A percentile compares a stretch with the other conserved stretches of the same genome.
phyloP scores from a whole-genome alignment of 2,797 vertebrate species.

The Rhinatrema bivittatum region DNA sequence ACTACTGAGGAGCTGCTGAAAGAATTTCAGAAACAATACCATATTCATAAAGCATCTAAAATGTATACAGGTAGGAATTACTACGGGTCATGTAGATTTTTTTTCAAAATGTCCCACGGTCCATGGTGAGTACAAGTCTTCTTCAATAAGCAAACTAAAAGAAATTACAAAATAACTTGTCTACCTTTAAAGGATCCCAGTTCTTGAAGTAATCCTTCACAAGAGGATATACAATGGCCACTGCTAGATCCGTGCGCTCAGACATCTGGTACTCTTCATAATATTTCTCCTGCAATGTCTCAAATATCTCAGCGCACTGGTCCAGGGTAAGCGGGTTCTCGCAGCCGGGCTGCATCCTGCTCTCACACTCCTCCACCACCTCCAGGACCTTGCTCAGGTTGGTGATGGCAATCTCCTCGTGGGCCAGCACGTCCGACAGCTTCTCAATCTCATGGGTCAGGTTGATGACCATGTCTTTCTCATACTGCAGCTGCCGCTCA shows the following conservation, averaged over 20 bases:
- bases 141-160: too few species aligned
- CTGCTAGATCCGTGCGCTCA: slow-evolving; percentile 80
- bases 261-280: slow-evolving; percentile 90
- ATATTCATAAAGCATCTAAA: too few species aligned
- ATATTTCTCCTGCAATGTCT: slow-evolving; percentile 87
- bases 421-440: slow-evolving; percentile 63
- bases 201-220: slow-evolving; percentile 81
- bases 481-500: slow-evolving; percentile 86
- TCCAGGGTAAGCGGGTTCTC: slow-evolving; percentile 68
- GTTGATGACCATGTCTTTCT: slow-evolving; percentile 87
- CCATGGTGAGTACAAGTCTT: too few species aligned
- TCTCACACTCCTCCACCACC: slow-evolving; percentile 84
- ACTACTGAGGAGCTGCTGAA: too few species aligned
- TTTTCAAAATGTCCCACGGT: too few species aligned
- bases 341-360: slow-evolving; percentile 53
- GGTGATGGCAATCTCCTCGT: slow-evolving; percentile 68
- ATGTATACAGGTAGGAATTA: too few species aligned
- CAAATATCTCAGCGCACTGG: slow-evolving; percentile 81
- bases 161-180: too few species aligned
- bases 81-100: too few species aligned
- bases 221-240: slow-evolving; percentile 84
- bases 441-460: slow-evolving; percentile 82
- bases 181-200: slow-evolving; percentile 90
- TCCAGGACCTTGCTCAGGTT: slow-evolving; percentile 81
- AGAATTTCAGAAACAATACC: too few species aligned